Percentiles rank a stretch among this genome's conserved stretches.
Evolutionary conservation across 2,113 vertebrate species (phyloP).

Genomic region (Corythornis madagascariensis): DNA sequence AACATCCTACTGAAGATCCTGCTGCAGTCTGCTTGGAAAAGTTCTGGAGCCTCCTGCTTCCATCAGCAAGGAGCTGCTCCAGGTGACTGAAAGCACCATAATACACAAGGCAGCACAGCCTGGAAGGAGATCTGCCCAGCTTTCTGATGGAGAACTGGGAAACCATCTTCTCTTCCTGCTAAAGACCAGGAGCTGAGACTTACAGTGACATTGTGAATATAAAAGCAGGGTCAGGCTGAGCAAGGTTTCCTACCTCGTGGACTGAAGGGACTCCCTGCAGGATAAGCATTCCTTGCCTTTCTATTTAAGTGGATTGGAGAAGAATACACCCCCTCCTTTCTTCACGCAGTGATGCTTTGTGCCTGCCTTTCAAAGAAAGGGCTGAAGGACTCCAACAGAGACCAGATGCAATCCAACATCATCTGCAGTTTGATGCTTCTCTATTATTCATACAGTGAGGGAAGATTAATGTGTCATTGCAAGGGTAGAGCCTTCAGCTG

Average conservation of each 20-base stretch:
- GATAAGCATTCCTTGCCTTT: neutral
- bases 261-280: neutral
- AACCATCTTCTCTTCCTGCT: neutral
- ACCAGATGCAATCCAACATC: neutral
- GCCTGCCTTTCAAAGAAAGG: neutral
- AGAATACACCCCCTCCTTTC: neutral
- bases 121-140: neutral
- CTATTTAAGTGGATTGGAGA: neutral
- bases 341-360: neutral
- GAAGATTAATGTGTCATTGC: fast-evolving
- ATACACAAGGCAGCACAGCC: neutral
- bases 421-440: neutral
- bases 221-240: neutral
- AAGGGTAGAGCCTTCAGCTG: neutral
- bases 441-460: neutral
- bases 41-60: neutral
- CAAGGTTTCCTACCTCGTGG: neutral
- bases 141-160: neutral
- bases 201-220: neutral
- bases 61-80: neutral
- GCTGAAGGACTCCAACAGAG: neutral
- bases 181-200: neutral
- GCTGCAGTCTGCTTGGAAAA: neutral
- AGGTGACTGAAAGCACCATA: neutral
- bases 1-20: neutral